phyloP scores from a whole-genome alignment of 2,888 invertebrate genomes.

The Cotesia congregata region DNA sequence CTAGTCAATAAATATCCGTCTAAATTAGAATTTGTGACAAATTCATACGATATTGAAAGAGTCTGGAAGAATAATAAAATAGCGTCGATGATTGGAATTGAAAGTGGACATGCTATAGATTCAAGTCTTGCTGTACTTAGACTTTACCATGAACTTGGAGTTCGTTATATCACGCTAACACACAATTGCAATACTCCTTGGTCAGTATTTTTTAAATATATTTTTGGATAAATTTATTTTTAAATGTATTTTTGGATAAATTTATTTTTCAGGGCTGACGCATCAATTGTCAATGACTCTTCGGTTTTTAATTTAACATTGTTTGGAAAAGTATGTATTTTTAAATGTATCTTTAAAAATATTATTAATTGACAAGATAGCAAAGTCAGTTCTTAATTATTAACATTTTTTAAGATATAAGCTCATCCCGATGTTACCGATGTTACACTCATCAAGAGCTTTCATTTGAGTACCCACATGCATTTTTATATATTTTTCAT shows the following conservation, averaged over 20 bases:
- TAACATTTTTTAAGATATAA: too few relatives aligned
- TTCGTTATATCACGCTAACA: slow-evolving; percentile 76
- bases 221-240: slow-evolving; percentile 29
- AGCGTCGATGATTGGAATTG: slow-evolving; percentile 75
- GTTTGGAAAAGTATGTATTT: slow-evolving; percentile 67
- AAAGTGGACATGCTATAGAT: slow-evolving; percentile 77
- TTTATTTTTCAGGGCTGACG: slow-evolving; percentile 67
- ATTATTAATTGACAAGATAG: too few relatives aligned
- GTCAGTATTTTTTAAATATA: slow-evolving; percentile 64
- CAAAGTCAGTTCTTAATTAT: too few relatives aligned
- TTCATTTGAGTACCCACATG: too few relatives aligned
- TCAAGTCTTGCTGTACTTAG: slow-evolving; percentile 73
- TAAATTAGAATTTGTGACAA: slow-evolving; percentile 67
- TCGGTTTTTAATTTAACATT: slow-evolving; percentile 66
- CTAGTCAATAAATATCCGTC: slow-evolving; percentile 70
- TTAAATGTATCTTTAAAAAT: too few relatives aligned
- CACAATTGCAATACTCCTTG: slow-evolving; percentile 77
- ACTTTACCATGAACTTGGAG: slow-evolving; percentile 75
- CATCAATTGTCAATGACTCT: slow-evolving; percentile 58
- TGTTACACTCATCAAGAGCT: too few relatives aligned
- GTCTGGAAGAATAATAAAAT: slow-evolving; percentile 70
- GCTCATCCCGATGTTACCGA: too few relatives aligned
- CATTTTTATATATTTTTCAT: too few relatives aligned
- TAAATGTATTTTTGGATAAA: background rate
- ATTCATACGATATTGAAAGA: slow-evolving; percentile 63